Evolutionary conservation across 2,797 vertebrate genomes (phyloP), one percentile per base, ranked within the genome.

Genomic region (Prunella strophiata): DNA sequence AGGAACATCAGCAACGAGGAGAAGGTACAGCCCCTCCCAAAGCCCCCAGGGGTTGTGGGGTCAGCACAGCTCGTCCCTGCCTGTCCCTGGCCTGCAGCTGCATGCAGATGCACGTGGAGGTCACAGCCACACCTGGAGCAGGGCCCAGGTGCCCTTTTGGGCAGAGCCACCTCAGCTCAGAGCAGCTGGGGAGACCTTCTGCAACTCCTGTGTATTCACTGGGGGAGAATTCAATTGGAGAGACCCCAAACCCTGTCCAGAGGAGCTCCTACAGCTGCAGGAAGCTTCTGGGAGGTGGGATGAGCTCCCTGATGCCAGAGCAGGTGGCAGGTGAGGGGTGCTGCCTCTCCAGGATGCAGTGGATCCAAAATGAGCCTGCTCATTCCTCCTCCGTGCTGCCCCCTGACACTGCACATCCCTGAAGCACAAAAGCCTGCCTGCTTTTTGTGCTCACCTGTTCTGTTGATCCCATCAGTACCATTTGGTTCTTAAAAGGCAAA

Each of bases 1-100:
- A 96, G 96, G 7, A 98, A 99, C 96, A 99, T 99, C 98, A 98
- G 98, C 73, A 99, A 98, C 29, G 99, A 99, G 97, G 99, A 99
- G 93, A 99, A 99, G 99, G 99, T 99, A 99, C 92, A 80, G 50
- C 83, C 42, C 62, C 42, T 10, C 48, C 94, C 81, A 15, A 40
- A 62, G 42, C 38, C 78, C 19, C 10, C 72, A 0, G 26, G 45
- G 45, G 40, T 34, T 34, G 11, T 55, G 94, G 91, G 79, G 42
- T 88, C 10, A 4, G 67, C 63, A 48, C 66, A 45, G 57, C 43
- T 32, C n/a, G 4, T 79, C n/a, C 48, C 84, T 88, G 87, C 93
- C 74, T 26, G 59, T 54, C 81, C 83, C 89, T 76, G 92, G 30
- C 52, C 72, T 38, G 7, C 48, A 50, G 27, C 3, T 78, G 75